phyloP scores from a whole-genome alignment of 2,113 vertebrate genomes.

The Silurus asotus region DNA sequence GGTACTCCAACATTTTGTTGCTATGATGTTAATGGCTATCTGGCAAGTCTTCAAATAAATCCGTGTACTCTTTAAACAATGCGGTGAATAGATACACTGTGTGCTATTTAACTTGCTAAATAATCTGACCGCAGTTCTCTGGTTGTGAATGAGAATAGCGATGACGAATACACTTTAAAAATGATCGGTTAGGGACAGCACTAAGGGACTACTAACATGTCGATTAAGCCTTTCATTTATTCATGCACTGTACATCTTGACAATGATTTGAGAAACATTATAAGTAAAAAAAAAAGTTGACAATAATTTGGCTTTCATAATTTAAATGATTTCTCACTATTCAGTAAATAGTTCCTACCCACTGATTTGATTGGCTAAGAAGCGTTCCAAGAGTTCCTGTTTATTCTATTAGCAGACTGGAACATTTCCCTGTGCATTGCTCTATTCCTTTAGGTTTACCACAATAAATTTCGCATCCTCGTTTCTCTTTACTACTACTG shows the following conservation, averaged over 20 bases:
- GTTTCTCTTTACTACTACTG: background rate
- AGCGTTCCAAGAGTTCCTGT: background rate
- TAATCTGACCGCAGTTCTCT: background rate
- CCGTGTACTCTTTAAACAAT: background rate
- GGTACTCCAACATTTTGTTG: background rate
- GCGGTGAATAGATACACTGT: background rate
- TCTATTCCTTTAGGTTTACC: background rate
- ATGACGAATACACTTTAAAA: background rate
- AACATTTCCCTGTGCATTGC: background rate
- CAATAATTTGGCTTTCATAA: background rate
- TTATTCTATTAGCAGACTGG: background rate
- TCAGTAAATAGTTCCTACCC: background rate
- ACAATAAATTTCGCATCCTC: background rate
- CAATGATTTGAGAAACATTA: background rate
- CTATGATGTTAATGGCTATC: slow-evolving; percentile 17
- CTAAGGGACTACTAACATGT: background rate
- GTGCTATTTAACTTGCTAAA: background rate
- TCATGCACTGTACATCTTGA: background rate
- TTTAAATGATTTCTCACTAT: background rate
- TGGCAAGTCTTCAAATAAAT: background rate
- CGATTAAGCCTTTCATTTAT: background rate
- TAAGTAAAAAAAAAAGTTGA: background rate
- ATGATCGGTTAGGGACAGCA: background rate
- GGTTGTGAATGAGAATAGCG: background rate
- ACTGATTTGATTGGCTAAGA: background rate